Conservation (phyloP, 1,140 invertebrate genomes). For the Aphis craccivora region DNA sequence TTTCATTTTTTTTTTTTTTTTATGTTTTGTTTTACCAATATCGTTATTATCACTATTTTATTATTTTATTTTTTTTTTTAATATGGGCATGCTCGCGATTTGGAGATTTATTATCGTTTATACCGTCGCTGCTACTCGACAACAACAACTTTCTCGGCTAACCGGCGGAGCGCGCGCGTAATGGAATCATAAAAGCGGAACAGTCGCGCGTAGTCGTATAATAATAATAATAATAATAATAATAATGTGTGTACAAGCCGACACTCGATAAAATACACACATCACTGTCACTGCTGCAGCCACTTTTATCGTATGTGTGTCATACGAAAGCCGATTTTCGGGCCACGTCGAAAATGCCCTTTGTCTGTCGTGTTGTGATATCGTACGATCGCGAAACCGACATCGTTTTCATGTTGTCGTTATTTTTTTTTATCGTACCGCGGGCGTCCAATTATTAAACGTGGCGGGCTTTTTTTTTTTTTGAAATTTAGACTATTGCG, state of each 20-base stretch:
- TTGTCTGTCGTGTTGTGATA: neutral
- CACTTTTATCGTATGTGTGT: neutral
- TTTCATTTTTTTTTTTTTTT: neutral
- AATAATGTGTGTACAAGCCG: neutral
- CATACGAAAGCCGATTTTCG: conserved; percentile 22
- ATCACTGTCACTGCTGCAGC: conserved; percentile 17
- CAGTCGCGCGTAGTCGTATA: neutral
- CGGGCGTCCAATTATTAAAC: neutral
- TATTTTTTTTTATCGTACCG: neutral
- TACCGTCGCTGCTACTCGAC: neutral
- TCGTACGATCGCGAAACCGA: neutral
- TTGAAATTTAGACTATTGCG: too few relatives aligned
- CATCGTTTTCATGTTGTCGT: neutral
- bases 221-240: neutral
- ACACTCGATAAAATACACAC: conserved; percentile 27
- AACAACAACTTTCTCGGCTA: conserved; percentile 30
- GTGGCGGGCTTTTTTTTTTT: neutral
- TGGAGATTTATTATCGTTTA: neutral
- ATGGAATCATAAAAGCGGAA: conserved; percentile 39
- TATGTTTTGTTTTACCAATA: neutral
- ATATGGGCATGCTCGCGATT: neutral
- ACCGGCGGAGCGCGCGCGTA: neutral
- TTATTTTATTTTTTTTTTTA: neutral
- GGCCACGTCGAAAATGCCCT: conserved; percentile 20
- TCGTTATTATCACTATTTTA: neutral